phyloP scores from a whole-genome alignment of 2,113 vertebrate genomes.

The Coreoperca whiteheadi region DNA sequence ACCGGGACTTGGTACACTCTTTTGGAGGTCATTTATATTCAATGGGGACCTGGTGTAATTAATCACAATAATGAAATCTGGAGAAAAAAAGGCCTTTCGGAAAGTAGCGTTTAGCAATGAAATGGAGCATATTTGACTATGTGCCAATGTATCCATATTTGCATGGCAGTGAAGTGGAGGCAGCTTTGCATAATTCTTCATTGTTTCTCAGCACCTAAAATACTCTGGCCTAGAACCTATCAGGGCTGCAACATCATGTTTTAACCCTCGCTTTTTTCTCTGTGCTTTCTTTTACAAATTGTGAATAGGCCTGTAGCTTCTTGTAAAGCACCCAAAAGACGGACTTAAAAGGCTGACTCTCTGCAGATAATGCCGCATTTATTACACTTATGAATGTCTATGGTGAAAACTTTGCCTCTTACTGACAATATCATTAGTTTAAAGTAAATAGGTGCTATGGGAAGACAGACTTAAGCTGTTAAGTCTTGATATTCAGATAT shows the following conservation, averaged over 20 bases:
- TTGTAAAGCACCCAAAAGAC: neutral
- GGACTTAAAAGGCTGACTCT: neutral
- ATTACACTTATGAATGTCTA: neutral
- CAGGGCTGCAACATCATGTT: neutral
- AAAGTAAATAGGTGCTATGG: neutral
- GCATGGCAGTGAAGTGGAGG: neutral
- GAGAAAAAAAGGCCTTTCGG: conserved; percentile 49
- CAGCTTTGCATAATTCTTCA: conserved; percentile 32
- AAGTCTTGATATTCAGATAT: neutral
- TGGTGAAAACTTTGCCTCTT: neutral
- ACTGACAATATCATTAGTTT: neutral
- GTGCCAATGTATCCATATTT: conserved; percentile 54
- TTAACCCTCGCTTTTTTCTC: neutral
- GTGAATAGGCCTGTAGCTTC: conserved; percentile 5
- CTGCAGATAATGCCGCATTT: neutral
- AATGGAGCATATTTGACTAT: conserved; percentile 20
- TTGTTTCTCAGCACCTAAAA: conserved; percentile 31
- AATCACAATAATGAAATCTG: conserved; percentile 74
- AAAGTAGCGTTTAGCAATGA: conserved; percentile 43
- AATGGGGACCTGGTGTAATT: conserved; percentile 68
- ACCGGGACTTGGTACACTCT: conserved; percentile 51
- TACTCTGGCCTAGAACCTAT: neutral
- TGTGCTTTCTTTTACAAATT: neutral
- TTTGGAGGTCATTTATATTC: conserved; percentile 79
- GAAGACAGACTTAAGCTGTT: neutral